These are phyloP conservation scores for Coleophora deauratella DNA, from an alignment of 2,888 invertebrate genomes.

Conservation along the genomic window DNA sequence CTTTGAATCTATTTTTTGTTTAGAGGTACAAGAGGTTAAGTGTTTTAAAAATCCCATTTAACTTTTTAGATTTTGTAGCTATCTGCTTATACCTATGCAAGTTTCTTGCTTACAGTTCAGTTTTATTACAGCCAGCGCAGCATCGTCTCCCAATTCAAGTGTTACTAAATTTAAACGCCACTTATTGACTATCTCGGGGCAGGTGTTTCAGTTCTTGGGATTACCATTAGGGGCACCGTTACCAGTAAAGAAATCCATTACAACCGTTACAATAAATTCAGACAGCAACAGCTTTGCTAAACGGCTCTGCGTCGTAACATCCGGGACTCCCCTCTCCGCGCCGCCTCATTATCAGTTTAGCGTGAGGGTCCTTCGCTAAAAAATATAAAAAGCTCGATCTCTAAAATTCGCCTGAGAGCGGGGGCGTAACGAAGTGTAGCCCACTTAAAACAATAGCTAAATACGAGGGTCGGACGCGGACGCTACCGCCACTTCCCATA, in stretches of 20 bases:
- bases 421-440: slow-evolving; percentile 69
- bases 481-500: slow-evolving; percentile 46
- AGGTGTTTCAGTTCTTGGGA: slow-evolving; percentile 53
- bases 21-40: too few relatives aligned
- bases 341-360: slow-evolving; percentile 68
- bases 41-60: too few relatives aligned
- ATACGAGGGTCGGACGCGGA: slow-evolving; percentile 59
- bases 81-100: too few relatives aligned
- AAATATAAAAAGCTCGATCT: slow-evolving; percentile 59
- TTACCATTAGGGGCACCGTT: slow-evolving; percentile 52
- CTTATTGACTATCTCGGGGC: slow-evolving; percentile 14
- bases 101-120: too few relatives aligned
- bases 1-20: too few relatives aligned
- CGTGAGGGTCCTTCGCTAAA: slow-evolving; percentile 50
- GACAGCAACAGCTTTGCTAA: slow-evolving; percentile 50
- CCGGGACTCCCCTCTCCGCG: slow-evolving; percentile 33
- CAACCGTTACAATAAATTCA: slow-evolving; percentile 61
- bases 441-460: slow-evolving; percentile 73
- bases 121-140: too few relatives aligned
- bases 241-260: slow-evolving; percentile 52
- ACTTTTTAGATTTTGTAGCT: too few relatives aligned
- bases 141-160: too few relatives aligned
- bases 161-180: background rate
- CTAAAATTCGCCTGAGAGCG: slow-evolving; percentile 51
- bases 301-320: slow-evolving; percentile 20